Base-by-base conservation (phyloP, 2,797 vertebrate species). In the Chelidonichthys spinosus region DNA sequence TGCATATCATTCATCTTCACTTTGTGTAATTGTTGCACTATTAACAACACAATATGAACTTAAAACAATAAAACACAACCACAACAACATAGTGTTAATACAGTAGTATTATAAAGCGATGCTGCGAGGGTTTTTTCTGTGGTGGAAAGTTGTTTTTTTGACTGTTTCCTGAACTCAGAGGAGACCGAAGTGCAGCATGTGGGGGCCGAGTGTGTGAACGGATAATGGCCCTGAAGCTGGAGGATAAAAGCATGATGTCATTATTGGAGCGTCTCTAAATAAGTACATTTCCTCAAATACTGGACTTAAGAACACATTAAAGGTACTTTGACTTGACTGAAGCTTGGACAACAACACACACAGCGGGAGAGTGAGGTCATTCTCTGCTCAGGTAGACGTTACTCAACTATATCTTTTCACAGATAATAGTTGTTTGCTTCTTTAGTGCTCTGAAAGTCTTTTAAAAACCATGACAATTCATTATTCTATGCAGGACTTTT, bases 131-230 rank as follows among this genome's bases (percentile, higher is more conserved):
- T 2, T 43, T 47, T 35, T 17, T 14, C 32, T n/a, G 0, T 61
- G 32, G 69, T 71, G 50, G 61, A 58, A 73, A 9, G 76, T 78
- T 74, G 71, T 79, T 76, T 79, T 83, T 64, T 63, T 66, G 74
- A 55, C 64, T 58, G 80, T 13, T 64, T 81, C 14, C 11, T 82
- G 68, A 70, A 49, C 63, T 65, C 11, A 60, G 72, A 54, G n/a
- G 47, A 78, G 74, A 63, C 2, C 64, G 69, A 53, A 86, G 78
- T 14, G 50, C 79, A 33, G 42, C 43, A 54, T 69, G 83, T 87
- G 84, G 85, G 81, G 50, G 87, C 78, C 59, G 75, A 88, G 82
- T 74, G 79, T 75, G 61, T 65, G 63, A 82, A 63, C 70, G 63
- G 36, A 65, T 69, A 74, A 83, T 39, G 53, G 81, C 37, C 73